Base-by-base conservation (phyloP, 2,888 invertebrate genomes). In the Orthonevra nobilis region DNA sequence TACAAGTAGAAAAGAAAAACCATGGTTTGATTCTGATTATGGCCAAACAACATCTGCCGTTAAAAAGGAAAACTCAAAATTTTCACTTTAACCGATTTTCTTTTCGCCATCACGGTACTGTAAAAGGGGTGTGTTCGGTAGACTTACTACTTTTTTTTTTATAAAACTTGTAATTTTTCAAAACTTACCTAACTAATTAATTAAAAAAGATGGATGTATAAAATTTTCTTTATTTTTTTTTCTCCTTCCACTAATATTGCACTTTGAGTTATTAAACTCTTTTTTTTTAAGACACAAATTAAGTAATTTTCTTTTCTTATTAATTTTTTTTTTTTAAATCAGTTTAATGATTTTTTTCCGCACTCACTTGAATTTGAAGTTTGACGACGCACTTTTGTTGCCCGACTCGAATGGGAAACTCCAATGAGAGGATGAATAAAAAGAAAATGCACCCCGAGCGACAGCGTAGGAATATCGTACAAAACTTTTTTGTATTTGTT, bases 101-200 rank as follows among this genome's bases (percentile, higher is more conserved):
- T 54, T 36, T 26, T 46, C 73, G 34, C 42, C 42, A 42, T 48
- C 56, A n/a, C n/a, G n/a, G n/a, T n/a, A n/a, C n/a, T n/a, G 19
- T 56, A 64, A 77, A 77, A 77, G 70, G 75, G 75, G 75, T 70
- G 75, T 77, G 75, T 70, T 77, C 75, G 40, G 46, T 52, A 52
- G 23, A 23, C 3, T 61, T 48, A 26, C 1, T 26, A 10, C 28
- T 26, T 32, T 6, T 17, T 42, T 19, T 46, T 5, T 10, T 5
- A n/a, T n/a, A n/a, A n/a, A n/a, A n/a, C n/a, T n/a, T n/a, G n/a
- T n/a, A n/a, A n/a, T 28, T 19, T 17, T 26, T 17, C 0, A n/a
- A 14, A 23, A 69, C 69, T 69, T 69, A 69, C 69, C 69, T 69
- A 69, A 60, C 50, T 60, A 69, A 60, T 50, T 36, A 48, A 58